Percentiles rank a stretch among this genome's conserved stretches.
Conservation (phyloP, 92 coral and sea anemone species). For the Porites divaricata region DNA sequence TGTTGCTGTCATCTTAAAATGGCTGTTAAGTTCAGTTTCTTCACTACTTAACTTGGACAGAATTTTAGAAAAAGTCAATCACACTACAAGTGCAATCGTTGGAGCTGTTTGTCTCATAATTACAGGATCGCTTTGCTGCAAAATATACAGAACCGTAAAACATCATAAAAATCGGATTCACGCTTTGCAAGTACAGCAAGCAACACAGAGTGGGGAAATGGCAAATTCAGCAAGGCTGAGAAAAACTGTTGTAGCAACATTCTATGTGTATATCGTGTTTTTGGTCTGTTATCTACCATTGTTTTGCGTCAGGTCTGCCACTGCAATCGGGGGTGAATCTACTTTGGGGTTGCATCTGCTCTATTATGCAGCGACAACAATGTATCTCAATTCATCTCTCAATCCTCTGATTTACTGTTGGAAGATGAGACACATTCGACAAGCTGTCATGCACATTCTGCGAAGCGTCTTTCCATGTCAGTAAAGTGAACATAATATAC, state of each 20-base stretch:
- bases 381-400: not conserved
- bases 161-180: not conserved
- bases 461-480: not conserved
- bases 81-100: not conserved
- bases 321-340: not conserved
- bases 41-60: not conserved
- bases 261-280: conserved; percentile 8
- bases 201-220: not conserved
- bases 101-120: not conserved
- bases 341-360: not conserved
- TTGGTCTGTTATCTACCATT: conserved; percentile 2
- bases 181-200: not conserved
- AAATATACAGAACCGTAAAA: not conserved
- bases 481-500: too few relatives aligned
- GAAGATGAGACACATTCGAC: conserved; percentile 23
- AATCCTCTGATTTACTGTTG: conserved; percentile 16
- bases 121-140: not conserved
- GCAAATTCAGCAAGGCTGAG: not conserved
- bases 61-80: not conserved
- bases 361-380: not conserved
- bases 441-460: not conserved
- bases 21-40: not conserved
- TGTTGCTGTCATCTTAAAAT: not conserved
- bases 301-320: not conserved
- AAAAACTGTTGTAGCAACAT: conserved; percentile 4